Evolutionary conservation across 2,113 vertebrate species (phyloP).

Genomic region (Suncus etruscus): DNA sequence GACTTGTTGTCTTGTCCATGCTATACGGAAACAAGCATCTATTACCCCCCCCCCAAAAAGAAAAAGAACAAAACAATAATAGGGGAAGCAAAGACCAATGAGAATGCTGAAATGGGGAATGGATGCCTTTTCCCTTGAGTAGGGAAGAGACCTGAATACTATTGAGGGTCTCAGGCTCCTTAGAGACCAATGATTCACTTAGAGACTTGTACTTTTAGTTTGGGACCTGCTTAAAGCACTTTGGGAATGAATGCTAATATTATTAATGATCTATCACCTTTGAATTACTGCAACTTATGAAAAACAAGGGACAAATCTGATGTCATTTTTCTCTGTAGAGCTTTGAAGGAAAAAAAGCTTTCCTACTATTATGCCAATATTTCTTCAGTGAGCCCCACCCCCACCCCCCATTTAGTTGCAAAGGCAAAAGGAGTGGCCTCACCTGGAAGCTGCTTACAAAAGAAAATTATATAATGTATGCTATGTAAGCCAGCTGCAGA

Average conservation of each 20-base stretch:
- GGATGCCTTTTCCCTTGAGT: neutral
- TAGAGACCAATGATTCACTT: neutral
- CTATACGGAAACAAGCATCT: slow-evolving; percentile 64
- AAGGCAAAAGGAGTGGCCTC: neutral
- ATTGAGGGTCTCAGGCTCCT: neutral
- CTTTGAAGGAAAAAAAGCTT: slow-evolving; percentile 24
- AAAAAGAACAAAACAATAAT: neutral
- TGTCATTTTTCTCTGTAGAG: slow-evolving; percentile 38
- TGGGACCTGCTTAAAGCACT: neutral
- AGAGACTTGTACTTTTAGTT: neutral
- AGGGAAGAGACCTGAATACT: neutral
- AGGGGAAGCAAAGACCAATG: neutral
- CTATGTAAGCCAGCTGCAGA: neutral
- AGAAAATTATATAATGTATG: slow-evolving; percentile 36
- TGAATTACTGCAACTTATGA: neutral
- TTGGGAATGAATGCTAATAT: neutral
- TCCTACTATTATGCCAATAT: neutral
- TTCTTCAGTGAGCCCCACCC: slow-evolving; percentile 37
- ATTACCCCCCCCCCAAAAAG: neutral
- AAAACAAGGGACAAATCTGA: neutral
- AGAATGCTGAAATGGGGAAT: neutral
- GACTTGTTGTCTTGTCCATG: neutral
- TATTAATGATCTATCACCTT: neutral
- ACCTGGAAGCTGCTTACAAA: slow-evolving; percentile 33
- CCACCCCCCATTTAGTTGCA: neutral